Evolutionary conservation across 1,140 invertebrate species (phyloP).

Genomic region (Drosophila erecta): DNA sequence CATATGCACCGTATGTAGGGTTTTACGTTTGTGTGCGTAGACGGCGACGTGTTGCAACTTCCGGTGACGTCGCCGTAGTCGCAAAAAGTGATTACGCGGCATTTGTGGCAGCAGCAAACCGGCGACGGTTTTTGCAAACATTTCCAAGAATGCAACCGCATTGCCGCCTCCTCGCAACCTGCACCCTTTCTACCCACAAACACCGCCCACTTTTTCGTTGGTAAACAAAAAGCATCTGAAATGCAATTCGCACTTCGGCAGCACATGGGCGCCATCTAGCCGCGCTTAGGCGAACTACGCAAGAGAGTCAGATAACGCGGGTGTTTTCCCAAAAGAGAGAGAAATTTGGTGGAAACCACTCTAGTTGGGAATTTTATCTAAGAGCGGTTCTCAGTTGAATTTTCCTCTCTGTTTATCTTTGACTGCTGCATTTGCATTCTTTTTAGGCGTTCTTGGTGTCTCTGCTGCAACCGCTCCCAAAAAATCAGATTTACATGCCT

Average conservation of each 20-base stretch:
- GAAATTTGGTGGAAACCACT: conserved; percentile 29
- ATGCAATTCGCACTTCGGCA: conserved; percentile 50
- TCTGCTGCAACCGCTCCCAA: conserved; percentile 67
- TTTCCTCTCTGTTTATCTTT: conserved; percentile 76
- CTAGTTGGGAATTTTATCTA: conserved; percentile 17
- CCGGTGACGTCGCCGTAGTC: conserved; percentile 42
- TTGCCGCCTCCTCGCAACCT: background rate
- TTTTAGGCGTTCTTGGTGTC: conserved; percentile 29
- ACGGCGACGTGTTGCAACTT: conserved; percentile 75
- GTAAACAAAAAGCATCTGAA: conserved; percentile 52
- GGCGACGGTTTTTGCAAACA: conserved; percentile 68
- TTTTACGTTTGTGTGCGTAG: conserved; percentile 20
- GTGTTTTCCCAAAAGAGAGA: conserved; percentile 13
- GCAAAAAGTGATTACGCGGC: conserved; percentile 77
- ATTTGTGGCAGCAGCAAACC: conserved; percentile 70
- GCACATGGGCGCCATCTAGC: conserved; percentile 58
- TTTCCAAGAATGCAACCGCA: conserved; percentile 71
- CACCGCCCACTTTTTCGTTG: conserved; percentile 8
- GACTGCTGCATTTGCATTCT: conserved; percentile 54
- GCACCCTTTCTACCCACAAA: background rate
- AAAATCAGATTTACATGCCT: conserved; percentile 63
- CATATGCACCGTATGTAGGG: conserved; percentile 52
- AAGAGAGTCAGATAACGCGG: conserved; percentile 14
- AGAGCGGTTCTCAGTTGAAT: conserved; percentile 14
- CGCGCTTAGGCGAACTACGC: conserved; percentile 54